A percentile compares a stretch with the other conserved stretches of the same genome.
Evolutionary conservation across 2,888 invertebrate species (phyloP).

Genomic region (Neria commutata): DNA sequence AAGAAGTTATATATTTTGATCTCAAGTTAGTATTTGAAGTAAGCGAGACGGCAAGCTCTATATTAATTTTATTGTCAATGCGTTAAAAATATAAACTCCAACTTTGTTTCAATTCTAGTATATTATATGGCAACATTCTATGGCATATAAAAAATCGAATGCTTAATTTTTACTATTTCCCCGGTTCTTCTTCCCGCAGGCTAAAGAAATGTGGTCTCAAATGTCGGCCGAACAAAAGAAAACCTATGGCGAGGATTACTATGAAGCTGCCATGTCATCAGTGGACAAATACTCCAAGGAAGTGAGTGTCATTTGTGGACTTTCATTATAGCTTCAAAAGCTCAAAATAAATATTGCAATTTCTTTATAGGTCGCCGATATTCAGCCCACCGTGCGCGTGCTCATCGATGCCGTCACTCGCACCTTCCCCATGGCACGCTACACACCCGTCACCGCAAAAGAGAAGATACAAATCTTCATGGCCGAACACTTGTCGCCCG

Average conservation of each 20-base stretch:
- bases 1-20: too few species aligned
- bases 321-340: neutral
- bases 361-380: conserved; percentile 71
- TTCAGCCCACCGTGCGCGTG: conserved; percentile 77
- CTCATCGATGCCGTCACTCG: conserved; percentile 78
- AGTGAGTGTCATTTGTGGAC: conserved; percentile 41
- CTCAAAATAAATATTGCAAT: neutral
- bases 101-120: too few species aligned
- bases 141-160: too few species aligned
- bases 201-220: conserved; percentile 82
- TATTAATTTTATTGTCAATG: too few species aligned
- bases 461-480: conserved; percentile 81
- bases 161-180: conserved; percentile 26
- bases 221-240: conserved; percentile 77
- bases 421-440: conserved; percentile 82
- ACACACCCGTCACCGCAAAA: conserved; percentile 79
- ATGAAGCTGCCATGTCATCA: conserved; percentile 78
- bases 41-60: too few species aligned
- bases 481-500: conserved; percentile 80
- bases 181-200: conserved; percentile 61
- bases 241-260: conserved; percentile 83
- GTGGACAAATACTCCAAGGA: conserved; percentile 80
- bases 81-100: too few species aligned
- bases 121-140: too few species aligned
- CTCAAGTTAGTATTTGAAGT: too few species aligned